Evolutionary conservation across 2,797 vertebrate species (phyloP).

Genomic region (Sebastes elongatus): DNA sequence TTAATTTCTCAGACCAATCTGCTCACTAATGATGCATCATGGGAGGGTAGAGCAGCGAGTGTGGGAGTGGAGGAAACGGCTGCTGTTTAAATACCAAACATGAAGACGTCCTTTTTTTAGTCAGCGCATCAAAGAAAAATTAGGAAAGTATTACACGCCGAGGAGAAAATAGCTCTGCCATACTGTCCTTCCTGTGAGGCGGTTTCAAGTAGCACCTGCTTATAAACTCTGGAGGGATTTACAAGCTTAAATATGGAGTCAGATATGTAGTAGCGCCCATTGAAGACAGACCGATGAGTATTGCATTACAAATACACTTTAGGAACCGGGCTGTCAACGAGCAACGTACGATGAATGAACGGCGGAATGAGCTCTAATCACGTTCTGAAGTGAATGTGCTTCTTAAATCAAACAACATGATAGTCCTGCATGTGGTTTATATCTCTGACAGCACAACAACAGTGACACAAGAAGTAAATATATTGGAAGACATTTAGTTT

Average conservation of each 20-base stretch:
- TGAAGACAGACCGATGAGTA: neutral
- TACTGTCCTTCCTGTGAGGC: neutral
- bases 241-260: slow-evolving; percentile 24
- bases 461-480: neutral
- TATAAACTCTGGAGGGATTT: slow-evolving; percentile 24
- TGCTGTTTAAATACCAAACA: slow-evolving; percentile 15
- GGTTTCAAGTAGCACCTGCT: slow-evolving; percentile 47
- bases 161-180: slow-evolving; percentile 44
- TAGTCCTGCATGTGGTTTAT: neutral
- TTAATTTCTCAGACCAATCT: neutral
- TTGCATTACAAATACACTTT: neutral
- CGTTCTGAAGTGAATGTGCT: neutral
- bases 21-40: slow-evolving; percentile 18
- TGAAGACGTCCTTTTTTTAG: slow-evolving; percentile 17
- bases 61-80: neutral
- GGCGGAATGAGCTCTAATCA: neutral
- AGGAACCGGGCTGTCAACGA: neutral
- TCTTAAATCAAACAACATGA: neutral
- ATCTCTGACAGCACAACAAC: neutral
- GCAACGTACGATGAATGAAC: neutral
- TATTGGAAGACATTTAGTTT: neutral
- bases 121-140: slow-evolving; percentile 9
- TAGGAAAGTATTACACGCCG: slow-evolving; percentile 35
- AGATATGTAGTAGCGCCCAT: neutral
- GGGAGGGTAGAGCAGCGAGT: slow-evolving; percentile 4